Evolutionary conservation across 2,888 invertebrate species (phyloP), one percentile per base, ranked within the genome.

Genomic region (Pterobdella sp.): DNA sequence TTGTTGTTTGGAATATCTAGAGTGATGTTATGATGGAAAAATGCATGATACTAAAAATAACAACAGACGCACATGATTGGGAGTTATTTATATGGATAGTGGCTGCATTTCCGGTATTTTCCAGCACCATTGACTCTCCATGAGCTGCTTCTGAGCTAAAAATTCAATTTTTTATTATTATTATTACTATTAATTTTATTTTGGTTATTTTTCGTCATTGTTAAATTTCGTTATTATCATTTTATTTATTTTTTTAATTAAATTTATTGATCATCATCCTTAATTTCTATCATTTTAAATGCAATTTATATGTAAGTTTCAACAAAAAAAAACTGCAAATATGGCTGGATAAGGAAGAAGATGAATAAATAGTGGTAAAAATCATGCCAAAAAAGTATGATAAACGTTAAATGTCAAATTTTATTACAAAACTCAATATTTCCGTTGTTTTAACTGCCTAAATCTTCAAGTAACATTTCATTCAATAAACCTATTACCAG

Each of bases 71-170:
- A 74, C 74, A 71, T n/a, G 74, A 74, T 34, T 64, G 37, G 14
- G 71, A 70, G 66, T 71, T 74, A 36, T 10, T 42, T 35, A 74
- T 52, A 22, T n/a, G 49, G 35, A 74, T 56, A 10, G 60, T 69
- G 35, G 66, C 71, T 0, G 74, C 18, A 37, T 74, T 74, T 22
- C 74, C 74, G 4, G 74, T 74, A 34, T 74, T 74, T 26, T 63
- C 74, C 10, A 72, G n/a, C 10, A 49, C 52, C 52, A 34, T 37
- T 10, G 52, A 0, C 37, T 72, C 72, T 31, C 42, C 35, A 3
- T 35, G 34, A 10, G 3, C 22, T 18, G 18, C 32, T 22, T 35
- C 65, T 29, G 65, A 34, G 3, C 35, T 65, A 3, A 29, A 34
- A 3, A 2, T 32, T 3, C 26, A 2, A 29, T 3, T 65, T 65